Evolutionary conservation across 2,113 vertebrate species (phyloP), one percentile per base, ranked within the genome.

Genomic region (Picathartes gymnocephalus): DNA sequence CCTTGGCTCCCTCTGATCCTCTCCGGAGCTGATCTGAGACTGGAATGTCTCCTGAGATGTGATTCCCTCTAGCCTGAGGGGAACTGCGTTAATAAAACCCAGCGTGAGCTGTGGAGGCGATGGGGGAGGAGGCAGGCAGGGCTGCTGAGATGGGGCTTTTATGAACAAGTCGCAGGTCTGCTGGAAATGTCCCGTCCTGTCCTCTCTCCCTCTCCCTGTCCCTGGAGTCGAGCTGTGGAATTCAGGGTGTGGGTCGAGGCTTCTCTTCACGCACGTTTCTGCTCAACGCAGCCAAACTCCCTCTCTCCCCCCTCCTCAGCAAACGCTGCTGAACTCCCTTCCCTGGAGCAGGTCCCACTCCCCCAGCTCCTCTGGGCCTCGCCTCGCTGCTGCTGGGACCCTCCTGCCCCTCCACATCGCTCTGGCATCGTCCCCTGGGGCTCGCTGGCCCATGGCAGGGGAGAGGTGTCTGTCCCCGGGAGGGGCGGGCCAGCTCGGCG

Each of bases 21-120:
- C 92, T 88, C 78, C 35, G 14, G 90, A 95, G 90, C 64, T 1
- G 64, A 70, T 81, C 71, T 8, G 90, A 88, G 94, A 77, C 79
- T 92, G 95, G 96, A 97, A 96, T 95, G 94, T 96, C 93, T 93
- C 87, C 79, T 78, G 93, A 92, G 96, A 90, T 48, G 70, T n/a
- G 79, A 86, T 83, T 95, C 96, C 93, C 72, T 90, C 85, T 94
- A 66, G 95, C 96, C 93, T 60, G 44, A 94, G 95, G 96, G 94
- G 35, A 84, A 42, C 76, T 64, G 81, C 24, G 5, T 92, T 92
- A 73, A 96, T 86, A 90, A 95, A 94, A 77, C 37, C 74, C 79
- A 54, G 58, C 1, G 35, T 48, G 87, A 92, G 89, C 65, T 1
- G 80, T 8, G 68, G 53, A 66, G 95, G 79, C 4, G 18, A 39